Evolutionary conservation across 2,888 invertebrate genomes (phyloP).

Genomic region (Vannuccia rotundouncinata): DNA sequence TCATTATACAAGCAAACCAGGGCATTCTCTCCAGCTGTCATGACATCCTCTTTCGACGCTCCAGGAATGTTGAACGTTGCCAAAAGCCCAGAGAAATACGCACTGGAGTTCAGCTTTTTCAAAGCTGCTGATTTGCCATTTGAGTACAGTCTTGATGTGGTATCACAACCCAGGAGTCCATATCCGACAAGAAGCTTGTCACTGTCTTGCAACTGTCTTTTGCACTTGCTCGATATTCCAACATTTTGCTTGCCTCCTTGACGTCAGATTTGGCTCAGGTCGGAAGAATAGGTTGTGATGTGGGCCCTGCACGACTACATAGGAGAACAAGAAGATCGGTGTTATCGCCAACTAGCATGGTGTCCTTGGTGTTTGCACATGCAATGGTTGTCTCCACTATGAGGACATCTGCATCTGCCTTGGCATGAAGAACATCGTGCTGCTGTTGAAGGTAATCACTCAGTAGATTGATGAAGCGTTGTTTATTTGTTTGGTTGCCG

Average conservation of each 20-base stretch:
- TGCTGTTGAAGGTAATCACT: conserved; percentile 28
- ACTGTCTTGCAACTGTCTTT: too few relatives aligned
- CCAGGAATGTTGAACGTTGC: too few relatives aligned
- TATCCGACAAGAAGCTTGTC: too few relatives aligned
- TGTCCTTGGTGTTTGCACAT: conserved; percentile 28
- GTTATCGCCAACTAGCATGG: conserved; percentile 44
- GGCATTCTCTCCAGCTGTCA: too few relatives aligned
- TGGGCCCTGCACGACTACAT: conserved; percentile 40
- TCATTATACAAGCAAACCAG: too few relatives aligned
- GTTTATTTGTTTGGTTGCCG: conserved; percentile 43
- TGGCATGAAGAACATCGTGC: conserved; percentile 41
- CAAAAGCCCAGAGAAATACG: too few relatives aligned
- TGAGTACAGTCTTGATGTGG: too few relatives aligned
- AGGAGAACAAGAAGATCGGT: conserved; percentile 45
- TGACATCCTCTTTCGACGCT: too few relatives aligned
- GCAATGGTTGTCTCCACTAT: conserved; percentile 43
- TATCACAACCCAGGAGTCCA: too few relatives aligned
- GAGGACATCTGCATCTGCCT: conserved; percentile 43
- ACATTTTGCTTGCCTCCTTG: conserved; percentile 31
- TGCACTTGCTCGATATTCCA: conserved; percentile 42
- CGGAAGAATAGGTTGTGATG: background rate
- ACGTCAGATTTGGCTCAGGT: background rate
- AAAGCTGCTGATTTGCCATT: too few relatives aligned
- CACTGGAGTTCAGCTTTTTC: too few relatives aligned
- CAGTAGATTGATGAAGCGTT: conserved; percentile 42